Base-by-base conservation (phyloP, 2,888 invertebrate genomes). In the Marronus borbonicus region DNA sequence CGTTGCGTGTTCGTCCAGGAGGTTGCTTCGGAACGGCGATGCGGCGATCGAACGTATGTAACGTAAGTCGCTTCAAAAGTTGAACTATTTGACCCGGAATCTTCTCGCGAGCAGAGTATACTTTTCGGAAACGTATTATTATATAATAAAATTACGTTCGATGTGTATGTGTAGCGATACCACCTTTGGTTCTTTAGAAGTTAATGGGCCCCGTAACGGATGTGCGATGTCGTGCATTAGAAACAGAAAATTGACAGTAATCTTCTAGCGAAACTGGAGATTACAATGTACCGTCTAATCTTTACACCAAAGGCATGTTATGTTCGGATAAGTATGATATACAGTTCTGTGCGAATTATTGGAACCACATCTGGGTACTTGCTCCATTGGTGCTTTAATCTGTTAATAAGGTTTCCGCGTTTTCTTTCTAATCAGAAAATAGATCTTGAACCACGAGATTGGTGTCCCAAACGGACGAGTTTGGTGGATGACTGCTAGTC, bases 1-100 rank as follows among this genome's bases (percentile, higher is more conserved):
- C 77, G 76, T 82, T 82, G 81, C 82, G 80, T 81, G 84, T 80
- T 81, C 50, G n/a, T 39, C 55, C 70, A 12, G n/a, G 17, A 10
- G 68, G 24, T 68, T 50, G 50, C 44, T 52, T 36, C 31, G 5
- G 55, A 58, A 8, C 20, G 17, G 8, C 55, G 20, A 17, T 55
- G 20, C 20, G 55, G 8, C 17, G 10, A 58, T 20, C 55, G 20
- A 8, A 58, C 55, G 20, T 58, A 58, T n/a, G 55, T 58, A 62
- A 62, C 28, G 62, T 62, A 28, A n/a, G 12, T 36, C 31, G 55
- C 60, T 69, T 77, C 77, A 69, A 77, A 77, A 77, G 62, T 36
- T 77, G 77, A 77, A 69, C 77, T 70, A 52, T 77, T 62, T 77
- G 77, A 77, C 77, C 77, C 64, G 70, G 49, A 52, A 60, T 55